Evolutionary conservation across 2,888 invertebrate species (phyloP).

Genomic region (Andrena camellia): DNA sequence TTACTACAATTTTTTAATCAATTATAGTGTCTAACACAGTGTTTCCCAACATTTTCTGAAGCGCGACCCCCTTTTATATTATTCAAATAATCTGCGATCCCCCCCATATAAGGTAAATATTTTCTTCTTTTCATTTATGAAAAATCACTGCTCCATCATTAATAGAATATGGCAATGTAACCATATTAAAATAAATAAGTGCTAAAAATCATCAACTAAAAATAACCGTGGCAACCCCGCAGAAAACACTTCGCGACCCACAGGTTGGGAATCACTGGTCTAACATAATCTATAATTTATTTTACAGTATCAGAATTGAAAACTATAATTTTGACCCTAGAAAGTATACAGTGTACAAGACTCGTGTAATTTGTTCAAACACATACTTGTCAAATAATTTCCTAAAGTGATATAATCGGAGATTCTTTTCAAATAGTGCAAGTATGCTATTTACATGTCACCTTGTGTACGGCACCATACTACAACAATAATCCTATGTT

Average conservation of each 20-base stretch:
- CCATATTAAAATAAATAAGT: too few relatives aligned
- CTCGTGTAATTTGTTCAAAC: conserved; percentile 32
- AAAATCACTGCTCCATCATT: too few relatives aligned
- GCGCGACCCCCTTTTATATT: too few relatives aligned
- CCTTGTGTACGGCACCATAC: conserved; percentile 30
- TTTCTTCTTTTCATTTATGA: too few relatives aligned
- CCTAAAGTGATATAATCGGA: conserved; percentile 21
- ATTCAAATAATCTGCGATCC: too few relatives aligned
- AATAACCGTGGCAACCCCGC: too few relatives aligned
- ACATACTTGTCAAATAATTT: conserved; percentile 26
- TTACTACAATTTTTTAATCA: neutral
- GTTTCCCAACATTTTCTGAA: too few relatives aligned
- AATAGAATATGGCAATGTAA: too few relatives aligned
- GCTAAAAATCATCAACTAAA: too few relatives aligned
- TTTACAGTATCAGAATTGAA: conserved; percentile 13
- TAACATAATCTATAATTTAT: conserved; percentile 2
- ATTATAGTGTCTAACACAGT: conserved; percentile 11
- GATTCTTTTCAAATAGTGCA: conserved; percentile 40
- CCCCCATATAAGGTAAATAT: too few relatives aligned
- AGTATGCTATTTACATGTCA: conserved; percentile 34
- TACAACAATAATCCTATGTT: conserved; percentile 28
- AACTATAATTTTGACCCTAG: conserved; percentile 8
- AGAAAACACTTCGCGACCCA: too few relatives aligned
- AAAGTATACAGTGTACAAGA: neutral
- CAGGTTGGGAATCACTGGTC: too few relatives aligned